Conservation (phyloP, 2,113 vertebrate species). For the Ictalurus punctatus region DNA sequence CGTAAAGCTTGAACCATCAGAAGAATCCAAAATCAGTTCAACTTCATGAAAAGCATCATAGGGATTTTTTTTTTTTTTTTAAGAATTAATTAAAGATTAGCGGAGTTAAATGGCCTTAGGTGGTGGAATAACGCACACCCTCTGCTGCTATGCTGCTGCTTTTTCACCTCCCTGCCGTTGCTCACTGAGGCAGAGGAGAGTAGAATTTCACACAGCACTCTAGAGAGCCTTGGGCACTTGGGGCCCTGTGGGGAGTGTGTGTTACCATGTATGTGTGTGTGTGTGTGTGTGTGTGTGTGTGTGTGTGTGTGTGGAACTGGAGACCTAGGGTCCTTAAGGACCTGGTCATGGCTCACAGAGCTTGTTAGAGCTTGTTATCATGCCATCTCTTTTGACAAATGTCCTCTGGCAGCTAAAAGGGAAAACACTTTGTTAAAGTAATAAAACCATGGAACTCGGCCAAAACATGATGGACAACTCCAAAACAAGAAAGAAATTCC, state of each 20-base stretch:
- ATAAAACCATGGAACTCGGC: slow-evolving; percentile 28
- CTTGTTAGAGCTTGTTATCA: slow-evolving; percentile 31
- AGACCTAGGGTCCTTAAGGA: neutral
- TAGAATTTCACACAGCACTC: slow-evolving; percentile 9
- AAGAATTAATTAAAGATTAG: slow-evolving; percentile 2
- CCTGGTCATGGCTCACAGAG: neutral
- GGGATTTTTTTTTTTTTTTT: neutral
- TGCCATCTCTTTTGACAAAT: slow-evolving; percentile 24
- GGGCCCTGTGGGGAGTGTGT: neutral
- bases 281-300: slow-evolving; percentile 17
- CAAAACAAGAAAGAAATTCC: slow-evolving; percentile 39
- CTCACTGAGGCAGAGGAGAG: slow-evolving; percentile 6
- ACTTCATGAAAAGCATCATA: neutral
- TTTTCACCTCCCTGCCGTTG: neutral
- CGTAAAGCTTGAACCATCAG: neutral
- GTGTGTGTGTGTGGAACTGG: neutral
- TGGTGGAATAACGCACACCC: neutral
- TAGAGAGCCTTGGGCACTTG: neutral
- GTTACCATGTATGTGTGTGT: neutral
- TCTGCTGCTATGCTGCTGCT: neutral
- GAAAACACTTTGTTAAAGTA: slow-evolving; percentile 28
- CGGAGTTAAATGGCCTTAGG: neutral
- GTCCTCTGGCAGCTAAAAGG: neutral
- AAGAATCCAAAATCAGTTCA: neutral
- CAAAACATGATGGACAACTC: neutral